A percentile compares a stretch with the other conserved stretches of the same genome.
Conservation (phyloP, 1,140 invertebrate species). For the Heliothis virescens region DNA sequence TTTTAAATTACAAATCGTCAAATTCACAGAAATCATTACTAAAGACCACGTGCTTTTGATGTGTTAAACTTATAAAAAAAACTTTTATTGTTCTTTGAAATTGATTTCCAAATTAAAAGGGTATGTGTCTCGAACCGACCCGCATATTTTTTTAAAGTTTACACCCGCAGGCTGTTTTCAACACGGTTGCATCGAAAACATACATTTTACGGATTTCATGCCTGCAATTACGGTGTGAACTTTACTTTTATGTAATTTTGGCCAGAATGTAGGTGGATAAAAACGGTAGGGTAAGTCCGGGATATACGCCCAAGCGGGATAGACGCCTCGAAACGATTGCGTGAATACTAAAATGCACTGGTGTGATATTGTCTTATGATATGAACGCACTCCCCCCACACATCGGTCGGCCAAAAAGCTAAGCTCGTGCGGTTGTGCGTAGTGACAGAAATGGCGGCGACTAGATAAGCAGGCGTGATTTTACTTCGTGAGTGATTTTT, state of each 20-base stretch:
- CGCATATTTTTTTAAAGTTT: background rate
- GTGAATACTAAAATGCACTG: no score
- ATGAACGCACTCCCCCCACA: no score
- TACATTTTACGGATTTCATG: slow-evolving; percentile 11
- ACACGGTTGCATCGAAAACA: background rate
- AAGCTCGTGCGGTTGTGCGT: no score
- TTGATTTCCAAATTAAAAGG: background rate
- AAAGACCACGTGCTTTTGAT: slow-evolving; percentile 8
- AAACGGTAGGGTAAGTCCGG: no score
- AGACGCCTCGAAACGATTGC: no score
- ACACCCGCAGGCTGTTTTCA: background rate
- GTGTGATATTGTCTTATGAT: no score
- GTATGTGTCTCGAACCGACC: background rate
- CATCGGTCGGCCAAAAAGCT: no score
- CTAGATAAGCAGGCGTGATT: no score
- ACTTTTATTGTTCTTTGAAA: slow-evolving; percentile 13
- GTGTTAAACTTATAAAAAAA: background rate
- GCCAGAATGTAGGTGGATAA: no score
- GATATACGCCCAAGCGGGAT: no score
- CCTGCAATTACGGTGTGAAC: background rate
- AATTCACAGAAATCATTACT: slow-evolving; percentile 13
- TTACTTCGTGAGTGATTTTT: no score
- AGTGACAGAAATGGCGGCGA: no score
- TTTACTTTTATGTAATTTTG: background rate
- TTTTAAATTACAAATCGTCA: slow-evolving; percentile 19